phyloP scores from a whole-genome alignment of 2,888 invertebrate species.

The Melitaea athalia region DNA sequence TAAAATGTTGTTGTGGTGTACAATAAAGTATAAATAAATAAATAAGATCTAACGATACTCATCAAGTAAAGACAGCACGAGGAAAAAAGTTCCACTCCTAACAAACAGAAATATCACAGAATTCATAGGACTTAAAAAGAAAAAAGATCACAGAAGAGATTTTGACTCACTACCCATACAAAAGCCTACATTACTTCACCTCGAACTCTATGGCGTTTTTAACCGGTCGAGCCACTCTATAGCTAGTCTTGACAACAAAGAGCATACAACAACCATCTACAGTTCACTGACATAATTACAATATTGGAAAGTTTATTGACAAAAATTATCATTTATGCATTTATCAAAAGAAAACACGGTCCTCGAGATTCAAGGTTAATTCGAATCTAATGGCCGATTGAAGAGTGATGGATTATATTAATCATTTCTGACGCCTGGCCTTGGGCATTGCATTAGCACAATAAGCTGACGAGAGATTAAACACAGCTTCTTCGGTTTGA shows the following conservation, averaged over 20 bases:
- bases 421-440: constrained; percentile 17
- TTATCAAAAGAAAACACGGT: neutral
- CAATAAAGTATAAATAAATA: too few species aligned
- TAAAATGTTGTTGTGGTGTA: too few species aligned
- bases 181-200: too few species aligned
- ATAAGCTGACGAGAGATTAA: constrained; percentile 10
- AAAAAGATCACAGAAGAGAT: too few species aligned
- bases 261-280: neutral
- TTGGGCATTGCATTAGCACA: constrained; percentile 20
- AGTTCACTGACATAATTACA: neutral
- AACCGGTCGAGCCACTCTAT: too few species aligned
- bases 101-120: too few species aligned
- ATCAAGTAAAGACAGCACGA: too few species aligned
- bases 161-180: too few species aligned
- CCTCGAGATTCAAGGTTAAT: constrained; percentile 1
- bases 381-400: constrained; percentile 16
- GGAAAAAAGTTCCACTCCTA: too few species aligned
- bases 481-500: neutral
- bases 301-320: neutral
- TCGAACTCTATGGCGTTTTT: too few species aligned
- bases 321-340: neutral
- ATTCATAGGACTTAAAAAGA: too few species aligned
- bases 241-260: neutral
- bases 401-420: constrained; percentile 19
- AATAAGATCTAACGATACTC: too few species aligned